phyloP scores from a whole-genome alignment of 2,888 invertebrate genomes.

The Plebejus argus region DNA sequence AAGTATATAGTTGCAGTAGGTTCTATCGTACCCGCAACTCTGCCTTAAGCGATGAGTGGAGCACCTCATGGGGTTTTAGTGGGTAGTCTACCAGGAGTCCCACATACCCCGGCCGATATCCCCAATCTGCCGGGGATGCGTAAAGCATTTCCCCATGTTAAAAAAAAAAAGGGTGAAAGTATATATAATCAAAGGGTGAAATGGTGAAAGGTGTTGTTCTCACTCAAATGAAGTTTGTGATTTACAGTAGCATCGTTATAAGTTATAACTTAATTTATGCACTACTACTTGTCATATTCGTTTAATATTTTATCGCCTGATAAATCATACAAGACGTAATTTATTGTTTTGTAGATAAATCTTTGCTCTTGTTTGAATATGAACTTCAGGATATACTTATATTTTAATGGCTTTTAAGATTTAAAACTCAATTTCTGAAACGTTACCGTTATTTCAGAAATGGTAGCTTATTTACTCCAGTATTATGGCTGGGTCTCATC shows the following conservation, averaged over 20 bases:
- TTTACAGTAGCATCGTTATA: slow-evolving; percentile 19
- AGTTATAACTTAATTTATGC: slow-evolving; percentile 23
- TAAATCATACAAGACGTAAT: slow-evolving; percentile 27
- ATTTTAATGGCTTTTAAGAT: not conserved
- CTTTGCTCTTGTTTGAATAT: not conserved
- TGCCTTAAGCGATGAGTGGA: no score
- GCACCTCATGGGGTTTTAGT: no score
- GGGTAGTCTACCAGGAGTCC: no score
- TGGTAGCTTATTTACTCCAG: no score
- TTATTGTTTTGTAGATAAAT: slow-evolving; percentile 22
- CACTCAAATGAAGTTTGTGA: not conserved
- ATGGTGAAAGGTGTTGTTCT: not conserved
- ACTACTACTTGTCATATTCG: slow-evolving; percentile 30
- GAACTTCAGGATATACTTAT: not conserved
- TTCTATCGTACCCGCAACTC: no score
- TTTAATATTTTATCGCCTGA: slow-evolving; percentile 31
- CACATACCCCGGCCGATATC: no score
- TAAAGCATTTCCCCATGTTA: no score
- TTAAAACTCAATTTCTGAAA: not conserved
- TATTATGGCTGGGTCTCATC: no score
- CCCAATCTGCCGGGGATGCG: no score
- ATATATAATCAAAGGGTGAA: no score
- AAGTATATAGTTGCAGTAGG: no score
- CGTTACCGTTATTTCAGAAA: not conserved
- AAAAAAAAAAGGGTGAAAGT: no score